Conservation (phyloP, 2,888 invertebrate genomes). For the Drosophila meridiana region DNA sequence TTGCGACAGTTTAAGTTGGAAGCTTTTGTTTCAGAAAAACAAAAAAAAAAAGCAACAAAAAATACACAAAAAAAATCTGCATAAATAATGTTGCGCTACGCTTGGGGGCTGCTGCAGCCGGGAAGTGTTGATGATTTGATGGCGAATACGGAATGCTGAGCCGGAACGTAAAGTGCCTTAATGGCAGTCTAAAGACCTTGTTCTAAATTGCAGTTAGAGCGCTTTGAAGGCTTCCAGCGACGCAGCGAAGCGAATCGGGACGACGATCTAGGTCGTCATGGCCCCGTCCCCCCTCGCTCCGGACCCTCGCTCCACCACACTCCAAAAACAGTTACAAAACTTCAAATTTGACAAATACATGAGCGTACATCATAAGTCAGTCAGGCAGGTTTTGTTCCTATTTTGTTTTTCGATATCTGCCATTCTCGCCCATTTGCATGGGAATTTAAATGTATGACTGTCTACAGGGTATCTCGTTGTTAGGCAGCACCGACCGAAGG, state of each 20-base stretch:
- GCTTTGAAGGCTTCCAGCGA: slow-evolving; percentile 49
- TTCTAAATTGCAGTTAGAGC: slow-evolving; percentile 54
- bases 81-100: slow-evolving; percentile 76
- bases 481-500: background rate
- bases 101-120: slow-evolving; percentile 53
- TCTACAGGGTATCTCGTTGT: background rate
- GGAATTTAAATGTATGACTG: background rate
- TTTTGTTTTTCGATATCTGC: background rate
- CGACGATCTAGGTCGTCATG: slow-evolving; percentile 9
- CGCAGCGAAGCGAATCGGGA: slow-evolving; percentile 42
- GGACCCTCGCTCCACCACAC: background rate
- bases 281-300: background rate
- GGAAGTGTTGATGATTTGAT: slow-evolving; percentile 78
- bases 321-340: background rate
- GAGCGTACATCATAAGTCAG: background rate
- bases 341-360: slow-evolving; percentile 3
- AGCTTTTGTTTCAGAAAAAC: slow-evolving; percentile 59
- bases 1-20: slow-evolving; percentile 67
- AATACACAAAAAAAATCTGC: slow-evolving; percentile 58
- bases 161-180: slow-evolving; percentile 60
- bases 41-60: background rate
- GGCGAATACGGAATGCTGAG: slow-evolving; percentile 59
- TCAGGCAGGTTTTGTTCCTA: background rate
- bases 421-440: background rate
- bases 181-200: slow-evolving; percentile 67